Evolutionary conservation across 2,797 vertebrate genomes (phyloP), one percentile per base, ranked within the genome.

Genomic region (Myotis myotis): DNA sequence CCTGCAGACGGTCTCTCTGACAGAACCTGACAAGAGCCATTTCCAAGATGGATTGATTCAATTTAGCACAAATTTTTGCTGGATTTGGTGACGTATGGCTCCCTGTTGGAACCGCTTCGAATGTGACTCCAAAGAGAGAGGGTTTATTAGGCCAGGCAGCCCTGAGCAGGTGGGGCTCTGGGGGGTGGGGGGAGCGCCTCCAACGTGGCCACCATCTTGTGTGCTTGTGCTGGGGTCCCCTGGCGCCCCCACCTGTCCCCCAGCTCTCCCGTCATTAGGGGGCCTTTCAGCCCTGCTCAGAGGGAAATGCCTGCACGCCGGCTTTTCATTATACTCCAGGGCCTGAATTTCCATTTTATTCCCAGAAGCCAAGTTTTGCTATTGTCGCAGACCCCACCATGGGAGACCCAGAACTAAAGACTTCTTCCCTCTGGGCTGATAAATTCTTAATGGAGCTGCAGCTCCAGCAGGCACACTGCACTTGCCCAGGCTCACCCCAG

Each of bases 1-100:
- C 97, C 98, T 95, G 97, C 98, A 98, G 98, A 98, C 98, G 96
- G 98, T 96, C 97, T 98, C 97, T 98, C 98, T 98, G 98, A 98
- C 98, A 98, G 98, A 49, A 97, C 96, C 98, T 99, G 98, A 99
- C 98, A 99, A 98, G 98, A 99, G 98, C 98, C 98, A 98, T 98
- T 99, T 99, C 98, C 96, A 98, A 99, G 98, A 99, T 98, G 98
- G 98, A 99, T 99, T 98, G 98, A 99, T 99, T 98, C 98, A 99
- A 99, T 99, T 99, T 98, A 98, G 98, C 98, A 98, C 98, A 97
- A 97, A 98, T 98, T 98, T 98, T 97, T 98, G 98, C 98, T 62
- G 97, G 98, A 98, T 98, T 98, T 93, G 96, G 97, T 98, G 98
- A 98, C 98, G 98, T 98, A 98, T 95, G 71, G 98, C 98, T 98